Base-by-base conservation (phyloP, 1,140 invertebrate genomes). In the Paralvinella palmiformis region DNA sequence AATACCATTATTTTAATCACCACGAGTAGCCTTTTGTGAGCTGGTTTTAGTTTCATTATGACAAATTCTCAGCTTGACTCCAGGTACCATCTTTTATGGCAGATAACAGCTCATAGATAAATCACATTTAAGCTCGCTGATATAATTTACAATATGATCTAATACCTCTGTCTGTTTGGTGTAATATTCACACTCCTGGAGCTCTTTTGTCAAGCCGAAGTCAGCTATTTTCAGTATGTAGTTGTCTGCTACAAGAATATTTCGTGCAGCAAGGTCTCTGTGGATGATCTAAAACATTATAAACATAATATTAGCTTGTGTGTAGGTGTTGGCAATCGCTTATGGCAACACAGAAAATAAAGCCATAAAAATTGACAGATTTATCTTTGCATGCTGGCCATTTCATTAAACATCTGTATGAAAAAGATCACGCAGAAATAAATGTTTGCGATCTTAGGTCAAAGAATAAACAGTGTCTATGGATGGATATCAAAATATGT, bases 151-250 rank as follows among this genome's bases (percentile, higher is more conserved):
- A n/a, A n/a, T n/a, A n/a, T n/a, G n/a, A n/a, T n/a, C n/a, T n/a
- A n/a, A n/a, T 82, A 41, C 37, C 10, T 41, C 15, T 10, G 50
- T n/a, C 10, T 10, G 13, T 53, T 53, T 53, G 7, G 13, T 53
- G 52, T 75, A 76, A 6, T 68, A 66, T 45, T 74, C 69, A 13
- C 56, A 55, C 6, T 69, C 70, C 15, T 70, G 71, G 0, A 73
- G 84, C 75, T 94, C 91, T 45, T 92, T 84, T 44, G 91, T 92
- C 0, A 96, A 80, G 4, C 91, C 91, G 75, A 93, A 92, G 76
- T 92, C 91, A 1, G 90, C 91, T 44, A 93, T 90, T 79, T 92
- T 93, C 71, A 89, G 90, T 2, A 90, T 82, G 78, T 87, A 87
- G 7, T 86, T 86, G 33, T 84, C 79, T 0, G 88, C 86, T 0